Evolutionary conservation across 2,113 vertebrate species (phyloP).

Genomic region (Cariama cristata): DNA sequence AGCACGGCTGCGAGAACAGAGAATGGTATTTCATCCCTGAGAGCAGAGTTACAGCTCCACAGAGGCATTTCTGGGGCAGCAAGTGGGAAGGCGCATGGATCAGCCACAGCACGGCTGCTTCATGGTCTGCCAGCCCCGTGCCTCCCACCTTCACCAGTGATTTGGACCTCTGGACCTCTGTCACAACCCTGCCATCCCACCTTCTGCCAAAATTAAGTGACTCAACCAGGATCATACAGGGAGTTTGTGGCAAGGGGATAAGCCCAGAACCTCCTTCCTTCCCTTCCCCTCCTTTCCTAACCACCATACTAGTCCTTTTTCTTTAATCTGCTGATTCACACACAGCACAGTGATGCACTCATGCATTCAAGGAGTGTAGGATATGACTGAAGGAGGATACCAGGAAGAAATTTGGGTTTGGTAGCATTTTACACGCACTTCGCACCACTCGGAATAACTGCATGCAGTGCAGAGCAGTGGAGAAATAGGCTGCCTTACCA

Average conservation of each 20-base stretch:
- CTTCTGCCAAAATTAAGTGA: not conserved
- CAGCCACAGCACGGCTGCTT: not conserved
- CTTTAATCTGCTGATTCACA: not conserved
- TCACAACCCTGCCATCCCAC: not conserved
- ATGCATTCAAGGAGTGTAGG: not conserved
- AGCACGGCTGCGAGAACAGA: not conserved
- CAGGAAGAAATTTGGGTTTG: not conserved
- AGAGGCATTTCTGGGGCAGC: not conserved
- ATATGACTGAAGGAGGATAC: not conserved
- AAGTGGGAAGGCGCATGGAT: not conserved
- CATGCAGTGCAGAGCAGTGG: not conserved
- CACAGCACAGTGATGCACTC: accelerated
- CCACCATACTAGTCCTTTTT: not conserved
- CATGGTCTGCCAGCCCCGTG: accelerated
- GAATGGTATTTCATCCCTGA: not conserved
- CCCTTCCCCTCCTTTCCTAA: not conserved
- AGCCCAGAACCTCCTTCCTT: not conserved
- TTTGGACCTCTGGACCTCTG: not conserved
- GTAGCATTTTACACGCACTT: not conserved
- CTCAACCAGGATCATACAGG: not conserved
- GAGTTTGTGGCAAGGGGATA: not conserved
- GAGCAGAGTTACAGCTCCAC: not conserved
- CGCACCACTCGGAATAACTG: not conserved
- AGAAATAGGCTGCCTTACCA: slow-evolving; percentile 28
- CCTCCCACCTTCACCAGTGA: not conserved